A percentile compares a stretch with the other conserved stretches of the same genome.
Conservation (phyloP, 2,113 vertebrate genomes). For the Sula dactylatra region DNA sequence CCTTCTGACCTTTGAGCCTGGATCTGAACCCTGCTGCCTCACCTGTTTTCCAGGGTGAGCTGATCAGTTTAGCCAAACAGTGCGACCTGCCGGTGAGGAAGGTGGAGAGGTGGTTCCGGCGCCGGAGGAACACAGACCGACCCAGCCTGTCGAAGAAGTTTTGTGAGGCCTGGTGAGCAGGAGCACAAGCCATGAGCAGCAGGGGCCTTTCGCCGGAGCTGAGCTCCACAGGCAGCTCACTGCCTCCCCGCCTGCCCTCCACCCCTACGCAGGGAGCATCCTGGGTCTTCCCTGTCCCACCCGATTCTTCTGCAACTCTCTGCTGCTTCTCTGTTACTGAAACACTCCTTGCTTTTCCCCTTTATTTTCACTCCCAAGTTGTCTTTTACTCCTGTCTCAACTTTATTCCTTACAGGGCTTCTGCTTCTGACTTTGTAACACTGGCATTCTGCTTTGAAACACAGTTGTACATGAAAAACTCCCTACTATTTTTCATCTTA, state of each 20-base stretch:
- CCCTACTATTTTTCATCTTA: neutral
- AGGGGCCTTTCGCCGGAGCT: fast-evolving
- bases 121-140: slow-evolving; percentile 80
- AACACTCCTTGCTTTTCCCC: neutral
- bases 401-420: neutral
- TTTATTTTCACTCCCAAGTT: neutral
- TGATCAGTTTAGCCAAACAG: slow-evolving; percentile 72
- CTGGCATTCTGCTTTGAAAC: neutral
- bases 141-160: slow-evolving; percentile 88
- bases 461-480: neutral
- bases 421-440: neutral
- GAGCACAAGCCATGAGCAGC: neutral
- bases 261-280: neutral
- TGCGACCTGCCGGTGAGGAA: slow-evolving; percentile 79
- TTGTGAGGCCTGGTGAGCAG: slow-evolving; percentile 87
- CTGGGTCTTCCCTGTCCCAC: neutral
- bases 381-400: neutral
- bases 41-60: slow-evolving; percentile 43
- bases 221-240: neutral
- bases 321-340: neutral
- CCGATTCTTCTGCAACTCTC: neutral
- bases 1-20: neutral
- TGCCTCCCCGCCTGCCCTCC: neutral
- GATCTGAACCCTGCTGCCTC: neutral
- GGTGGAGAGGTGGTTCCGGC: slow-evolving; percentile 86